phyloP scores from a whole-genome alignment of 2,797 vertebrate species.

The Fratercula arctica region DNA sequence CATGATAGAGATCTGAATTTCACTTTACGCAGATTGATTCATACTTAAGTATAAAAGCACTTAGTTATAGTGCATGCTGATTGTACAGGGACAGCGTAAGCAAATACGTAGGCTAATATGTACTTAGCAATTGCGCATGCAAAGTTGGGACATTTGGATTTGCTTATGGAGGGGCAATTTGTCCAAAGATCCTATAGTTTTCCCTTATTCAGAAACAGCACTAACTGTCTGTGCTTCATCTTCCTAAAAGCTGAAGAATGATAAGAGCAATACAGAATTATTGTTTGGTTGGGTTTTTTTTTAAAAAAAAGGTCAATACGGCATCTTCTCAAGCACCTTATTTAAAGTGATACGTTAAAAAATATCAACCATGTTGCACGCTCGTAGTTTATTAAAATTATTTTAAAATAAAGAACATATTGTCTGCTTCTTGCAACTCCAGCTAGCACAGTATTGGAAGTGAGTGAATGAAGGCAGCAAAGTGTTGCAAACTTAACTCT shows the following conservation, averaged over 20 bases:
- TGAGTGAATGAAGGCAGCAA: background rate
- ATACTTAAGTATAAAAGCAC: slow-evolving; percentile 42
- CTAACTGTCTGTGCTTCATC: background rate
- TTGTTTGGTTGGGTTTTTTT: background rate
- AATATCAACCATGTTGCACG: background rate
- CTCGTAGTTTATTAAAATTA: background rate
- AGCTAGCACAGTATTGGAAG: background rate
- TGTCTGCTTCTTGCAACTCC: background rate
- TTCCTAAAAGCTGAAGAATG: background rate
- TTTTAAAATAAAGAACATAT: background rate
- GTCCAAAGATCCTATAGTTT: background rate
- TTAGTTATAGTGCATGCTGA: slow-evolving; percentile 18
- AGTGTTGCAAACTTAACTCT: background rate
- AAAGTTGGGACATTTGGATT: slow-evolving; percentile 46
- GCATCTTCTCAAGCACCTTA: background rate
- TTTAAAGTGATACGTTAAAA: background rate
- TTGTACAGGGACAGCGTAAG: slow-evolving; percentile 6
- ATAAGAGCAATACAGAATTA: background rate
- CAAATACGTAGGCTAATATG: slow-evolving; percentile 47
- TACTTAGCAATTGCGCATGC: slow-evolving; percentile 55
- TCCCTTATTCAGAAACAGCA: background rate
- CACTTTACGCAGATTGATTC: slow-evolving; percentile 32
- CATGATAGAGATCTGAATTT: background rate
- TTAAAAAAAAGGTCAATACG: background rate
- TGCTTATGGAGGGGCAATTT: slow-evolving; percentile 51